These are phyloP conservation scores for Halcyon badia DNA, from an alignment of 2,797 vertebrate species.

Conservation along the genomic window DNA sequence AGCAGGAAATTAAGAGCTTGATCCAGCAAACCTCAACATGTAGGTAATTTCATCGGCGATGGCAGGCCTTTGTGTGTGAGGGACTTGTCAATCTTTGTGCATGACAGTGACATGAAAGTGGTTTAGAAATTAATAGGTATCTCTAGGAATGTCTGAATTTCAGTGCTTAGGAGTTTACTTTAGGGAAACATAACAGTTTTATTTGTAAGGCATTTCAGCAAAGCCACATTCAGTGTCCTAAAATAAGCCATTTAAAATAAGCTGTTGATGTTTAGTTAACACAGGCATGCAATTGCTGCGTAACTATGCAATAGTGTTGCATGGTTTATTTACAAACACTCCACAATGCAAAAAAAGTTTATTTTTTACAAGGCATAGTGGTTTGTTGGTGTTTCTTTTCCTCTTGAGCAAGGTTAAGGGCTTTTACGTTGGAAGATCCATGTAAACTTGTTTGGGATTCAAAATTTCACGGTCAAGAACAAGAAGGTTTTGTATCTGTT, in stretches of 20 bases:
- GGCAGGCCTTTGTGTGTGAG: not conserved
- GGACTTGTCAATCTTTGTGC: not conserved
- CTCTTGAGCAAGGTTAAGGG: not conserved
- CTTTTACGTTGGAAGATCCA: not conserved
- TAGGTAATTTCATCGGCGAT: not conserved
- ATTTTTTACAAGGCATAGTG: not conserved
- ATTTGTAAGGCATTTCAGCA: not conserved
- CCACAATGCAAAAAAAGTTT: not conserved
- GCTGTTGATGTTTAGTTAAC: not conserved
- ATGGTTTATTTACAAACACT: not conserved
- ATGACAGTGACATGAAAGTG: not conserved
- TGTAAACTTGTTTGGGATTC: not conserved
- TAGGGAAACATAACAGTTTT: not conserved
- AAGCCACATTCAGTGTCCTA: not conserved
- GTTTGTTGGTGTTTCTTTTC: not conserved
- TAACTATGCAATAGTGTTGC: not conserved
- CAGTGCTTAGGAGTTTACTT: not conserved
- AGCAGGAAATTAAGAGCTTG: not conserved
- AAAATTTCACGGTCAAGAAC: not conserved
- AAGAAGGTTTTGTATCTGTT: not conserved
- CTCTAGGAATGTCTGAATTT: not conserved
- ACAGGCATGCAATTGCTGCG: accelerated
- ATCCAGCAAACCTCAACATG: not conserved
- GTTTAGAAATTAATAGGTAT: not conserved
- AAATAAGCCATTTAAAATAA: not conserved